Percentiles rank a stretch among this genome's conserved stretches.
These are phyloP conservation scores for Cygnus buccinator DNA, from an alignment of 2,113 vertebrate genomes.

Conservation along the genomic window DNA sequence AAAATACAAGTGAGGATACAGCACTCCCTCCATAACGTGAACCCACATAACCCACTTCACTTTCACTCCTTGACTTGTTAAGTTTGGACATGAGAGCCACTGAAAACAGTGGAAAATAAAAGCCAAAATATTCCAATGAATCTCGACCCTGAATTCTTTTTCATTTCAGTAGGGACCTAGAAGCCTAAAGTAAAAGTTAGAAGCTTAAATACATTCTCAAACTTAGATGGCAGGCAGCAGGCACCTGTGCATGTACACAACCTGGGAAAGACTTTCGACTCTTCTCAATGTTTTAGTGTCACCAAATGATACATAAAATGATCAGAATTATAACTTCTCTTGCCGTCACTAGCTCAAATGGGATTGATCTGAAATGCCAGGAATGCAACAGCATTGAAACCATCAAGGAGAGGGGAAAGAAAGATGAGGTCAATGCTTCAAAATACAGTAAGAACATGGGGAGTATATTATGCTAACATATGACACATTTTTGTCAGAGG, in stretches of 20 bases:
- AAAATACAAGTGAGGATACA: not conserved
- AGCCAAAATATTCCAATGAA: not conserved
- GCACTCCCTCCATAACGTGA: not conserved
- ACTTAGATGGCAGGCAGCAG: not conserved
- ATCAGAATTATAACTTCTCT: not conserved
- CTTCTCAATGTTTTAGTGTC: not conserved
- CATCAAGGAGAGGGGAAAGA: not conserved
- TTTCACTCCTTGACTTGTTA: not conserved
- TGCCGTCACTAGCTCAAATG: not conserved
- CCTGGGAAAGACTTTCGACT: not conserved
- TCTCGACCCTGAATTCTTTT: not conserved
- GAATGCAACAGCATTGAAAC: not conserved
- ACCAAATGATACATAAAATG: not conserved
- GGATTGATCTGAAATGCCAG: not conserved
- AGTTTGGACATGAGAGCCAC: not conserved
- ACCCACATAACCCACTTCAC: not conserved
- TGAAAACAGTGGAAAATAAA: not conserved
- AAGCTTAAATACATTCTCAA: not conserved
- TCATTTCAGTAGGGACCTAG: not conserved
- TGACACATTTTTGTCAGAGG: not conserved
- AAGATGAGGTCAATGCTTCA: not conserved
- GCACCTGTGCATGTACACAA: not conserved
- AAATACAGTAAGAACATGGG: not conserved
- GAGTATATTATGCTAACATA: conserved; percentile 7
- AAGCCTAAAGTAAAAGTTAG: not conserved